These are phyloP conservation scores for Gortyna flavago DNA, from an alignment of 2,888 invertebrate genomes.

Conservation along the genomic window DNA sequence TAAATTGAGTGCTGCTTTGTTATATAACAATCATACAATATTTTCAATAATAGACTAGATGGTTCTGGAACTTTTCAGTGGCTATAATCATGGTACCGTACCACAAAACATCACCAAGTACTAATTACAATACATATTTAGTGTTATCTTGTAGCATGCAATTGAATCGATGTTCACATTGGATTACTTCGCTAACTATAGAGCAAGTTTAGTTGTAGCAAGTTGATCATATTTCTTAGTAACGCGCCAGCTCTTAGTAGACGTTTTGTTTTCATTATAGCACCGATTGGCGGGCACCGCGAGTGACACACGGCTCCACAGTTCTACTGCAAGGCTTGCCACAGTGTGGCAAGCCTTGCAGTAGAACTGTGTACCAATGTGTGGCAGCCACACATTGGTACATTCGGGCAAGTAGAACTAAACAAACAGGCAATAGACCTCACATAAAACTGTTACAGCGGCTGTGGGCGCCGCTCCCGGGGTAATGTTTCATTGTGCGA, in stretches of 20 bases:
- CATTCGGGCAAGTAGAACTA: conserved; percentile 68
- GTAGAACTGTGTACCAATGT: no score
- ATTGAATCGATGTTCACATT: conserved; percentile 31
- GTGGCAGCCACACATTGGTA: conserved; percentile 24
- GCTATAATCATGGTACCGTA: not conserved
- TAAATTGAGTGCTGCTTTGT: not conserved
- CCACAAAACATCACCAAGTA: not conserved
- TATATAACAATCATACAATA: not conserved
- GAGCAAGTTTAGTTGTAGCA: conserved; percentile 51
- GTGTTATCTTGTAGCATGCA: not conserved
- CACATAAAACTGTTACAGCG: conserved; percentile 78
- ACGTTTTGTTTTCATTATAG: conserved; percentile 69
- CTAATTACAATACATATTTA: not conserved
- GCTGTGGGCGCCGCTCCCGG: conserved; percentile 70
- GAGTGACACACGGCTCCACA: conserved; percentile 59
- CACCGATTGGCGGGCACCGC: conserved; percentile 50
- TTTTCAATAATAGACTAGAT: not conserved
- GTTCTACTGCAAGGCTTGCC: conserved; percentile 40
- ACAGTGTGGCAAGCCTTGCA: no score
- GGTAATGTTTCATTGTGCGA: conserved; percentile 85
- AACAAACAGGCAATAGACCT: conserved; percentile 74
- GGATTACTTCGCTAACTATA: conserved; percentile 38
- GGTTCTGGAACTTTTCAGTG: not conserved
- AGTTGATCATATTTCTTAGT: conserved; percentile 67
- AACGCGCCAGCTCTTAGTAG: conserved; percentile 59